Percentiles rank a stretch among this genome's conserved stretches.
Conservation (phyloP, 2,888 invertebrate species). For the Xylota sylvarum region DNA sequence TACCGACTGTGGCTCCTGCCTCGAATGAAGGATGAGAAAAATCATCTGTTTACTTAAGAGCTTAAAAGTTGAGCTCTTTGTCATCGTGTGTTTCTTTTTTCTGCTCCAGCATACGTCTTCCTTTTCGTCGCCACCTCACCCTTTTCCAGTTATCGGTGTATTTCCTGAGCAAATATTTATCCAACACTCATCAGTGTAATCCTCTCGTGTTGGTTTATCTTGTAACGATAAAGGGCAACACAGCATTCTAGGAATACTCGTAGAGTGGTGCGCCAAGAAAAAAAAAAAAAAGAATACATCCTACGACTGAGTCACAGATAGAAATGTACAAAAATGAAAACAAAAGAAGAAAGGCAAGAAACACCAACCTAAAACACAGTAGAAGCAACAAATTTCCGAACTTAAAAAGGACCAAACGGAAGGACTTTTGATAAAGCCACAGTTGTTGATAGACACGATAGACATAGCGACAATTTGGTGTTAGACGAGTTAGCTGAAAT, state of each 20-base stretch:
- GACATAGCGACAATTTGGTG: constrained; percentile 58
- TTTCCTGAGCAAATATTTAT: constrained; percentile 75
- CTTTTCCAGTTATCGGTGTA: constrained; percentile 65
- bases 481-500: constrained; percentile 49
- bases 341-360: too few species aligned
- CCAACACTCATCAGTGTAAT: constrained; percentile 77
- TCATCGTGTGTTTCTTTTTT: constrained; percentile 60
- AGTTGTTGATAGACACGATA: constrained; percentile 62
- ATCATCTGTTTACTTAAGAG: constrained; percentile 77
- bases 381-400: constrained; percentile 60
- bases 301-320: constrained; percentile 30
- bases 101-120: background rate
- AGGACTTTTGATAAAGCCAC: constrained; percentile 62
- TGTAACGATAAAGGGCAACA: constrained; percentile 73
- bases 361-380: constrained; percentile 23
- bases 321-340: constrained; percentile 28
- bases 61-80: constrained; percentile 77
- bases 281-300: constrained; percentile 43
- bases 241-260: constrained; percentile 49
- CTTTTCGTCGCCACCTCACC: constrained; percentile 21
- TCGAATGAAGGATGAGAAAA: constrained; percentile 65
- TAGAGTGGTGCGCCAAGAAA: constrained; percentile 9
- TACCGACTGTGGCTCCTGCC: background rate
- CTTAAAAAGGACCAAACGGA: constrained; percentile 39
- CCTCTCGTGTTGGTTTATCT: constrained; percentile 75